phyloP scores from a whole-genome alignment of 2,113 vertebrate species.

The Sturnira hondurensis region DNA sequence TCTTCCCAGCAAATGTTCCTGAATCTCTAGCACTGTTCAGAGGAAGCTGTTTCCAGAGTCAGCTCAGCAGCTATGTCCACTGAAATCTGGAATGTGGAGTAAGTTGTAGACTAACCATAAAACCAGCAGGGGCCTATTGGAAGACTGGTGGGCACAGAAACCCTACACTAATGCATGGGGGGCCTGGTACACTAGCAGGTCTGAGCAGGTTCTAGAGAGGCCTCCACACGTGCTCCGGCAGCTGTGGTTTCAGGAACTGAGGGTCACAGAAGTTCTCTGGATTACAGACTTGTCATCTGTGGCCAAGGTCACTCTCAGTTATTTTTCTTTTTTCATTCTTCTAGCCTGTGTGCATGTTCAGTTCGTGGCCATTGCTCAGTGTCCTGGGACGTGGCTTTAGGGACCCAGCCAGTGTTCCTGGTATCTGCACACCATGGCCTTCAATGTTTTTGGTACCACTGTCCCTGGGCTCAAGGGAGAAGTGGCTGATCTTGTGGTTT shows the following conservation, averaged over 20 bases:
- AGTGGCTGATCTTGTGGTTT: not conserved
- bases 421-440: not conserved
- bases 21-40: not conserved
- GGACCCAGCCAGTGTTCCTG: not conserved
- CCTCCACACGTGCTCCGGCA: not conserved
- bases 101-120: not conserved
- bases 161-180: accelerated
- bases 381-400: not conserved
- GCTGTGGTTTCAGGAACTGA: not conserved
- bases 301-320: not conserved
- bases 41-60: not conserved
- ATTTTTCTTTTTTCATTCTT: not conserved
- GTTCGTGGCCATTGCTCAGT: not conserved
- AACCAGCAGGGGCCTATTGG: not conserved
- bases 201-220: not conserved
- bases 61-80: not conserved
- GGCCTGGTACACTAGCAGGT: too few species aligned
- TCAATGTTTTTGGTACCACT: not conserved
- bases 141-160: not conserved
- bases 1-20: not conserved
- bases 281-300: not conserved
- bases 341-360: not conserved
- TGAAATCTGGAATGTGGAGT: not conserved
- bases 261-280: not conserved
- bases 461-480: not conserved